phyloP scores from a whole-genome alignment of 2,888 invertebrate species.

The Stenotaenia linearis region DNA sequence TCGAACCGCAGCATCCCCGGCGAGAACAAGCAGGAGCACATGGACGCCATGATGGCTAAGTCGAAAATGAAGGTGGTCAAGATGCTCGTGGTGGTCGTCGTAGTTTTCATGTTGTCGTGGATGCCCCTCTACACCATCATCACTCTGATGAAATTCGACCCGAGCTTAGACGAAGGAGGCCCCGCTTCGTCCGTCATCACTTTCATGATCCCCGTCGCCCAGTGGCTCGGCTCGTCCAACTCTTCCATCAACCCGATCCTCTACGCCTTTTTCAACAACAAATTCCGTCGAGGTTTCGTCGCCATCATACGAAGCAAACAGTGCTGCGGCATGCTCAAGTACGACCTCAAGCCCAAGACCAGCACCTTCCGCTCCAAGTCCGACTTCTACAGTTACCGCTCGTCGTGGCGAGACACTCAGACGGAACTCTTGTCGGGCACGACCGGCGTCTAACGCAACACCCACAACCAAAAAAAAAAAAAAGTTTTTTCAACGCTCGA shows the following conservation, averaged over 20 bases:
- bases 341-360: constrained; percentile 53
- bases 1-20: constrained; percentile 83
- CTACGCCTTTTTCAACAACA: constrained; percentile 91
- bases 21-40: constrained; percentile 82
- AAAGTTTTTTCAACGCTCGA: not conserved
- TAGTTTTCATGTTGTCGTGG: constrained; percentile 90
- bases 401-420: constrained; percentile 33
- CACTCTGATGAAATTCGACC: constrained; percentile 76
- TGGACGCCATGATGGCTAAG: constrained; percentile 88
- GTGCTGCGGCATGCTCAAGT: constrained; percentile 76
- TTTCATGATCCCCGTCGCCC: constrained; percentile 73
- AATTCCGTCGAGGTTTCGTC: constrained; percentile 82
- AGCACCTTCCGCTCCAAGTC: constrained; percentile 34
- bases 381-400: constrained; percentile 34
- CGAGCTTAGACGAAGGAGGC: constrained; percentile 59
- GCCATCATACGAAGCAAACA: constrained; percentile 78
- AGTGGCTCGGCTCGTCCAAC: constrained; percentile 88
- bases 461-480: not conserved
- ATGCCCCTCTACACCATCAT: constrained; percentile 84
- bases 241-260: constrained; percentile 92
- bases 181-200: constrained; percentile 37
- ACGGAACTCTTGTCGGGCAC: constrained; percentile 31
- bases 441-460: not conserved
- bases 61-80: constrained; percentile 92
- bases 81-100: constrained; percentile 87